Percentiles rank a stretch among this genome's conserved stretches.
These are phyloP conservation scores for Drosophila paramelanica DNA, from an alignment of 2,888 invertebrate genomes.

Conservation along the genomic window DNA sequence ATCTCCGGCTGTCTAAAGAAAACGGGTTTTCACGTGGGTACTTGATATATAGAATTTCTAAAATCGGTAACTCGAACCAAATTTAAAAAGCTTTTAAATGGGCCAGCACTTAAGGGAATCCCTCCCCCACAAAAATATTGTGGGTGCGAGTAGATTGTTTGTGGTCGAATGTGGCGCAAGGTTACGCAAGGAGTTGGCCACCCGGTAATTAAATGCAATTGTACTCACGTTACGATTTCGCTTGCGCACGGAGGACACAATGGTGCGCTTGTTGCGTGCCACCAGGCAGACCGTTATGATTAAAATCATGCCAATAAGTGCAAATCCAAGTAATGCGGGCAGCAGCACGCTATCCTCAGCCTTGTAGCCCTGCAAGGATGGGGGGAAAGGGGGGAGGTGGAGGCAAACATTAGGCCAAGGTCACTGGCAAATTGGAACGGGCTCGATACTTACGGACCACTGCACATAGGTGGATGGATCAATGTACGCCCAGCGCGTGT, in stretches of 20 bases:
- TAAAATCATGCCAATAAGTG: slow-evolving; percentile 86
- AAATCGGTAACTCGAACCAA: neutral
- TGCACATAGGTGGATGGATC: slow-evolving; percentile 89
- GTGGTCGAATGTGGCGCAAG: slow-evolving; percentile 14
- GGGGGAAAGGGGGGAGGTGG: neutral
- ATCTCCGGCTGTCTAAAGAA: neutral
- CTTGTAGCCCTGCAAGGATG: slow-evolving; percentile 86
- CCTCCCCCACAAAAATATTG: neutral
- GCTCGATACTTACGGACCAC: slow-evolving; percentile 87
- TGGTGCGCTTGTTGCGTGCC: slow-evolving; percentile 85
- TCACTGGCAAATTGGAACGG: neutral
- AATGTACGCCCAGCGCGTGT: slow-evolving; percentile 88
- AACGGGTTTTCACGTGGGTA: neutral
- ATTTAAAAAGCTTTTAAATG: neutral
- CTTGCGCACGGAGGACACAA: slow-evolving; percentile 83
- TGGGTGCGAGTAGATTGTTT: neutral
- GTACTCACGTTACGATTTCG: slow-evolving; percentile 84
- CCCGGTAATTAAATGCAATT: slow-evolving; percentile 61
- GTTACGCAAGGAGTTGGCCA: slow-evolving; percentile 24
- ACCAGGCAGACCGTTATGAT: slow-evolving; percentile 86
- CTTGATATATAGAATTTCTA: neutral
- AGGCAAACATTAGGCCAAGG: slow-evolving; percentile 1
- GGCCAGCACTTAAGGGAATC: neutral
- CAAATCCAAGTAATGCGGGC: slow-evolving; percentile 85
- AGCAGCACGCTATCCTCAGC: slow-evolving; percentile 87